Conservation (phyloP, 1,140 invertebrate genomes). For the Schlechtendalia chinensis region DNA sequence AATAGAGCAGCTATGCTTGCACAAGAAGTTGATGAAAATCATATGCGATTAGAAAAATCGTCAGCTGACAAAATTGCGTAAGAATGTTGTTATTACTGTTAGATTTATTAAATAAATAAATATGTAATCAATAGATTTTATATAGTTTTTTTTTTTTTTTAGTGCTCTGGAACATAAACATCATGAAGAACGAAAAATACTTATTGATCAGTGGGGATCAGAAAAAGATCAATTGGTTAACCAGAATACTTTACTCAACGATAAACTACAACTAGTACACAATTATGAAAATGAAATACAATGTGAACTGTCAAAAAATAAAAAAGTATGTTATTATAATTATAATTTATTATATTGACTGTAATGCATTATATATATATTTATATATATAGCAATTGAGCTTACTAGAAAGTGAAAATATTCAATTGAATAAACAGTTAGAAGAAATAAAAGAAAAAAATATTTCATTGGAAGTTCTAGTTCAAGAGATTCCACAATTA, state of each 20-base stretch:
- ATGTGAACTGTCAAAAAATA: conserved; percentile 59
- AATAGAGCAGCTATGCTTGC: conserved; percentile 74
- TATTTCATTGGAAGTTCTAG: conserved; percentile 18
- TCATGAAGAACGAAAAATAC: conserved; percentile 68
- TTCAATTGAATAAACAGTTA: conserved; percentile 15
- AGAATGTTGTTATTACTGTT: conserved; percentile 52
- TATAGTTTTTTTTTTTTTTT: conserved; percentile 54
- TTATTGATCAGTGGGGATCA: conserved; percentile 65
- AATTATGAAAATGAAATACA: conserved; percentile 62
- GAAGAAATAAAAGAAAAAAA: conserved; percentile 26
- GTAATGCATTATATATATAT: neutral
- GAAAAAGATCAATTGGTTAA: conserved; percentile 70
- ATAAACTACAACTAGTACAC: conserved; percentile 59
- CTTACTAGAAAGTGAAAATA: conserved; percentile 44
- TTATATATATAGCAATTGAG: conserved; percentile 8
- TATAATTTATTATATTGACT: neutral
- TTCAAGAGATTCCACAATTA: conserved; percentile 44
- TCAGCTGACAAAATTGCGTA: conserved; percentile 64
- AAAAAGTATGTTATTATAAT: conserved; percentile 59
- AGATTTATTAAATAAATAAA: neutral
- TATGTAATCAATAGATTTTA: neutral
- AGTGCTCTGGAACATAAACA: conserved; percentile 74
- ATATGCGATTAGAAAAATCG: conserved; percentile 73
- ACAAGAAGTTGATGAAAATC: conserved; percentile 86
- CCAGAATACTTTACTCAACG: conserved; percentile 62